Base-by-base conservation (phyloP, 2,113 vertebrate genomes). In the Steatornis caripensis region DNA sequence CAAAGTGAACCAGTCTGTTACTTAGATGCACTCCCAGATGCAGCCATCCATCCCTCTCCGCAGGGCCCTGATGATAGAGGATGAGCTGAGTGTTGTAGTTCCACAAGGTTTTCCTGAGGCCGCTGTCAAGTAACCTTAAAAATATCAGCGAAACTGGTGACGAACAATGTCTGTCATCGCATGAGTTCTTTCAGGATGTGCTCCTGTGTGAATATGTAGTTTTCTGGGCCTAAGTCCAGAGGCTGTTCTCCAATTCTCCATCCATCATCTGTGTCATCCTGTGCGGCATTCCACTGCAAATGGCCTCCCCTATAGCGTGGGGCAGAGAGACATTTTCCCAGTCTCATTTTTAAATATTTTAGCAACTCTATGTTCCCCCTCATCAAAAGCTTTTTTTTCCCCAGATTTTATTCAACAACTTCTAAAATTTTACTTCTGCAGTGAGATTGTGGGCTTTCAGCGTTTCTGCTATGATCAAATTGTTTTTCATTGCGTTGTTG, bases 241-340 rank as follows among this genome's bases (percentile, higher is more conserved):
- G 41, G 21, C 14, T 76, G 24, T 74, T 83, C 17, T 76, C 15
- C 36, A 87, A 5, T n/a, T 39, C 54, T 68, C 13, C n/a, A 36
- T 77, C 46, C n/a, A 77, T 84, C 54, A 70, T 65, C 66, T 75
- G 21, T 58, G 39, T 91, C 43, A 18, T 29, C 26, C 58, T 65
- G 12, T n/a, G 8, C 0, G 0, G 15, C 39, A 36, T 71, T 84
- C 53, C 54, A n/a, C 64, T 78, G 39, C 19, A 70, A 58, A 81
- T 81, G 34, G 54, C 60, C 20, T 58, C 21, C 30, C 6, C 34
- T 37, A 2, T 9, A 48, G 22, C 0, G 0, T 0, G 60, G 37
- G 43, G 19, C 48, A 89, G 14, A 64, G 14, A 64, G 3, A 55
- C 4, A 30, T 6, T 37, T 84, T 51, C 29, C 13, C 21, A 21